These are phyloP conservation scores for Leptinotarsa lineolata DNA, from an alignment of 1,140 invertebrate genomes.

Conservation along the genomic window DNA sequence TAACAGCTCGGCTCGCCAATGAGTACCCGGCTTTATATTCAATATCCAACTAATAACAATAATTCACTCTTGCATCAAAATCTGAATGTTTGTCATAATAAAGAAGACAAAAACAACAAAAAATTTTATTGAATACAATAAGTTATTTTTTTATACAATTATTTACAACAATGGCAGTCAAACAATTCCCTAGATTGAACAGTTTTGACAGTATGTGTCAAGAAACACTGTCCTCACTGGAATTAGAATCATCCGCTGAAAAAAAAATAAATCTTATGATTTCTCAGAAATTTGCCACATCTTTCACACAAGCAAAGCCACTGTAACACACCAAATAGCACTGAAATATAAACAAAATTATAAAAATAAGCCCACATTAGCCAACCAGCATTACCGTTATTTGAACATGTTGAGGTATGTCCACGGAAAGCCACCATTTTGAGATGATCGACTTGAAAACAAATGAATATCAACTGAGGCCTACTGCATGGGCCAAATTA, in stretches of 20 bases:
- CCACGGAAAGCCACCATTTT: too few relatives aligned
- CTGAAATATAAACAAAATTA: neutral
- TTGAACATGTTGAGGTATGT: too few relatives aligned
- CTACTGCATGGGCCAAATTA: too few relatives aligned
- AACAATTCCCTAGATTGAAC: neutral
- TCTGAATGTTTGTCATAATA: neutral
- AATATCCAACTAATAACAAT: too few relatives aligned
- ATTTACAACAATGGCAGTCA: conserved; percentile 6
- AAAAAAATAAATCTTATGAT: neutral
- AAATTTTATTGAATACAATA: neutral
- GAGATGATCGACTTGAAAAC: too few relatives aligned
- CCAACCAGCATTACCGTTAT: too few relatives aligned
- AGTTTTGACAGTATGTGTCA: neutral
- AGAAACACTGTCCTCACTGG: neutral
- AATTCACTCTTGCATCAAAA: too few relatives aligned
- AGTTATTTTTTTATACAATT: neutral
- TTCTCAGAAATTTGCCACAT: neutral
- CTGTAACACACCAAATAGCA: neutral
- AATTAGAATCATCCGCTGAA: neutral
- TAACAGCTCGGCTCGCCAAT: too few relatives aligned
- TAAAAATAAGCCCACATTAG: too few relatives aligned
- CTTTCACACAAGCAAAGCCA: neutral
- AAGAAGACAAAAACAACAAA: neutral
- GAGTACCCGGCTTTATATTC: too few relatives aligned
- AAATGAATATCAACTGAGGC: too few relatives aligned